Base-by-base conservation (phyloP, 2,113 vertebrate genomes). In the Fulica atra region DNA sequence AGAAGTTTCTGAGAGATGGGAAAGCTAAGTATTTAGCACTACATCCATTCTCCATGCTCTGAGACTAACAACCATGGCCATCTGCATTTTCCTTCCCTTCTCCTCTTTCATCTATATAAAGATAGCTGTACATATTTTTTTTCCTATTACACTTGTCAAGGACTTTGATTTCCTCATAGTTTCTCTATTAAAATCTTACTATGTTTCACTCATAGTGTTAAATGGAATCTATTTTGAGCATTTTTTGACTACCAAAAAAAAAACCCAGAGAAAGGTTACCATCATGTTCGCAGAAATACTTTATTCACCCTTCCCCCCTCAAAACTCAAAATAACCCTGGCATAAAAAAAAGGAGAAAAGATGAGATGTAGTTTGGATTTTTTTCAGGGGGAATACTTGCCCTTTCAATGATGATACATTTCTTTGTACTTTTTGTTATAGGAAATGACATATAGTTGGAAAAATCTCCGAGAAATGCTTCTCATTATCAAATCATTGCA, bases 321-420 rank as follows among this genome's bases (percentile, higher is more conserved):
- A 92, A 89, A 95, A 92, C 89, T 97, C 81, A 92, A 89, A 95
- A 92, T 95, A 96, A 92, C 60, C 56, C 86, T 64, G 46, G 76
- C 72, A 93, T 85, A 76, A 89, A 93, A 87, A 87, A 87, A 89
- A 42, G 51, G 70, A 95, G 74, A 91, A 92, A 92, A 91, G 81
- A 94, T 81, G 81, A 91, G 61, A 96, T 93, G 84, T 59, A 33
- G 48, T 84, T 86, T 81, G 81, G 46, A 68, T 81, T 46, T 96
- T 92, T 96, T 92, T 95, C 81, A 89, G 68, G 77, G 89, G 69
- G 69, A 90, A 93, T 86, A 92, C 88, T 96, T 94, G 65, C 48
- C 79, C 82, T 96, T 96, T 96, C 90, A 88, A 71, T 64, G 76
- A 76, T 40, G 76, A 86, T 93, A 83, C 38, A 92, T 84, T 89